These are phyloP conservation scores for Coranthus polyacanthus DNA, from an alignment of 2,797 vertebrate species.

Conservation along the genomic window DNA sequence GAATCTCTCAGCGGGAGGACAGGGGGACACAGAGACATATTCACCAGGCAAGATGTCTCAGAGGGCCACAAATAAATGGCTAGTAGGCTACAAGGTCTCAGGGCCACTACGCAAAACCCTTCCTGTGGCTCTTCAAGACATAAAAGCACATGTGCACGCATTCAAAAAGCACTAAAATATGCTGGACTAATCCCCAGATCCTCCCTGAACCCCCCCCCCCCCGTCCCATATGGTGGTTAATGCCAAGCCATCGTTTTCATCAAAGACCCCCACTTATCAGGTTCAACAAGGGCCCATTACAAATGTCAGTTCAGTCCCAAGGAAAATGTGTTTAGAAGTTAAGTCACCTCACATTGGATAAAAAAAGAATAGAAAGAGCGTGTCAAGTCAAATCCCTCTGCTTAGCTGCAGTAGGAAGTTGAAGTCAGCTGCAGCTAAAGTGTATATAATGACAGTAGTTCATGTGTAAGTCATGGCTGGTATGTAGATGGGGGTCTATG, in stretches of 20 bases:
- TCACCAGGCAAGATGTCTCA: constrained; percentile 45
- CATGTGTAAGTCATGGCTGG: constrained; percentile 53
- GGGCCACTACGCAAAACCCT: constrained; percentile 33
- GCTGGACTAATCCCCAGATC: constrained; percentile 2
- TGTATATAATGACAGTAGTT: constrained; percentile 54
- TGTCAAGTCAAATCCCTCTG: neutral
- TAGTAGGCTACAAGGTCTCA: constrained; percentile 19
- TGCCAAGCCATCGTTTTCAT: constrained; percentile 1
- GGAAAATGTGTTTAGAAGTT: constrained; percentile 14
- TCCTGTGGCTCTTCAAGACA: constrained; percentile 31
- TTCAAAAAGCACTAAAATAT: neutral
- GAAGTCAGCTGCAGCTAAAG: constrained; percentile 43
- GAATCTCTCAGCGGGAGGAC: constrained; percentile 93
- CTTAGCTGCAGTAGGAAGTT: constrained; percentile 38
- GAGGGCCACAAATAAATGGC: constrained; percentile 31
- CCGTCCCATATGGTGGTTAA: neutral
- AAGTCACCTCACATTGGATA: constrained; percentile 31
- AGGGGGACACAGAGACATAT: constrained; percentile 66
- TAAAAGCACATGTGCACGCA: neutral
- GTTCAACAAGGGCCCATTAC: constrained; percentile 22
- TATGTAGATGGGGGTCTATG: constrained; percentile 16
- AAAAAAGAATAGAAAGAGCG: constrained; percentile 7
- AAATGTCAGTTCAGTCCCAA: constrained; percentile 16
- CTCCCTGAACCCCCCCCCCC: neutral
- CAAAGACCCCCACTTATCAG: constrained; percentile 10